Conservation (phyloP, 2,888 invertebrate genomes). For the Campopleginae sp. region DNA sequence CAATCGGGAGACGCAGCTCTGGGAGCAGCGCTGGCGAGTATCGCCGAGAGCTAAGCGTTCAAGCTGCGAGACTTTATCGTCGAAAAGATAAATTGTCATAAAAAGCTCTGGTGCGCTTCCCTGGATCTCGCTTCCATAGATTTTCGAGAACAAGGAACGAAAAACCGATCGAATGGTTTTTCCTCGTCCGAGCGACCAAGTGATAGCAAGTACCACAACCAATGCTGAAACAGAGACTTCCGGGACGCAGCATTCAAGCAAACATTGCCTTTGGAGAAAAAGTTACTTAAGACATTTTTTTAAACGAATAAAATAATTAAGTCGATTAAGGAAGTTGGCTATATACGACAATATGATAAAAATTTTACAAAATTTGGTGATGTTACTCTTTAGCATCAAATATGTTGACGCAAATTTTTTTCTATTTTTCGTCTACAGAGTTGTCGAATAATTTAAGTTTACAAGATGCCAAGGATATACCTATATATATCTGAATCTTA, state of each 20-base stretch:
- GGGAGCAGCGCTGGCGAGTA: slow-evolving; percentile 88
- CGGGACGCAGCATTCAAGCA: not conserved
- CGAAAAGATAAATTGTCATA: not conserved
- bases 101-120: not conserved
- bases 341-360: no score
- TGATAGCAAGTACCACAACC: not conserved
- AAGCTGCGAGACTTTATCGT: not conserved
- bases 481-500: no score
- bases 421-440: no score
- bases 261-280: not conserved
- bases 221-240: not conserved
- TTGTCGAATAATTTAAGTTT: no score
- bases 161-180: not conserved
- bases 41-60: slow-evolving; percentile 59
- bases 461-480: no score
- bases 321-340: not conserved
- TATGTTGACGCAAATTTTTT: no score
- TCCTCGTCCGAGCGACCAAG: not conserved
- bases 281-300: not conserved
- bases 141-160: not conserved
- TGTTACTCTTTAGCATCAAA: no score
- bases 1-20: slow-evolving; percentile 91
- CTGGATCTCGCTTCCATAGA: not conserved
- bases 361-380: no score
- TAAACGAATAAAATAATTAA: slow-evolving; percentile 6